These are phyloP conservation scores for Rhynchopsitta pachyrhyncha DNA, from an alignment of 2,113 vertebrate species.

Conservation along the genomic window DNA sequence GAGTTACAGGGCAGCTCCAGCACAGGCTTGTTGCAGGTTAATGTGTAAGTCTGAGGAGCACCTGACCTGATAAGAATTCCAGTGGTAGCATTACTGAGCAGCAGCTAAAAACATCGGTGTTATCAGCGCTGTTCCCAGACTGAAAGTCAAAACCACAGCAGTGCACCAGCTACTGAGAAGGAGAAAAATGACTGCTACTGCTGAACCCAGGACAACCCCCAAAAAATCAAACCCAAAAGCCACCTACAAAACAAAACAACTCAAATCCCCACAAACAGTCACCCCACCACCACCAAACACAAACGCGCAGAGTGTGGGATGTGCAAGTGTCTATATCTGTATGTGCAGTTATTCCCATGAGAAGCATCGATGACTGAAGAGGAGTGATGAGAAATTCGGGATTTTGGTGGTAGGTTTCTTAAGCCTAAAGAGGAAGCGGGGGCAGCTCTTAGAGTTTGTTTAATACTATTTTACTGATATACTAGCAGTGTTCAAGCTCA, in stretches of 20 bases:
- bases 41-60: fast-evolving
- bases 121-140: no score
- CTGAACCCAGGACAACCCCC: no score
- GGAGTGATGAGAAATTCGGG: background rate
- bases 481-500: background rate
- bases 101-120: no score
- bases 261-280: background rate
- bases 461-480: background rate
- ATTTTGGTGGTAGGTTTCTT: background rate
- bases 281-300: background rate
- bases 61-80: background rate
- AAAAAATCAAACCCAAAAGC: background rate
- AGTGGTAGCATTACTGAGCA: background rate
- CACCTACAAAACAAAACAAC: background rate
- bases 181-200: no score
- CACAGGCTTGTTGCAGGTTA: background rate
- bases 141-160: no score
- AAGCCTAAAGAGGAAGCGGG: background rate
- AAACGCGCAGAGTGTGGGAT: background rate
- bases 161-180: no score
- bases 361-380: background rate
- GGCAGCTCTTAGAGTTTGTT: background rate
- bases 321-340: background rate
- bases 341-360: background rate
- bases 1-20: background rate